Base-by-base conservation (phyloP, 2,113 vertebrate genomes). In the Oceanodroma tethys region DNA sequence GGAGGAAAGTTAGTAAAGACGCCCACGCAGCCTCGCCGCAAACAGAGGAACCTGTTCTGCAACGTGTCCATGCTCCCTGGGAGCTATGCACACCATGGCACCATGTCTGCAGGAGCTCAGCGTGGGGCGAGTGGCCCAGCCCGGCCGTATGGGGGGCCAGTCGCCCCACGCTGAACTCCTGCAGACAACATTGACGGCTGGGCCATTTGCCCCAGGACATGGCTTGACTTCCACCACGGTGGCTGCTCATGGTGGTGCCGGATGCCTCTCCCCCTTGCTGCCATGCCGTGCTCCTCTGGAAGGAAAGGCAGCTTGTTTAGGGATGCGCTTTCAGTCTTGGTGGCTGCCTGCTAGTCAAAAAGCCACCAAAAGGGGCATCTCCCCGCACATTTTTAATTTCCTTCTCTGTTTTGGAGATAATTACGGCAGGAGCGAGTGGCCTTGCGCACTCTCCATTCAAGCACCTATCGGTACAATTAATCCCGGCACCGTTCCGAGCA, bases 381-480 rank as follows among this genome's bases (percentile, higher is more conserved):
- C 65, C 72, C 53, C 0, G 7, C 22, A 34, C 79, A 85, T 93
- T 97, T 97, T 93, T 80, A 94, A 95, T 94, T 95, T 97, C 89
- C 81, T 87, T 48, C 76, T 83, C 2, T 5, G 74, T 94, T 94
- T 70, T 70, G 67, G 71, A 89, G 92, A 95, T 85, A 86, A 96
- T 97, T 90, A 96, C 6, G 36, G 53, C 94, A 86, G 96, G 50
- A 95, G 66, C 4, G 16, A 96, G 92, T 1, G 53, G 94, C 86
- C 95, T 91, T 85, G 73, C 3, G 1, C 15, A 27, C 89, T 93
- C 85, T 58, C 92, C 92, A 96, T 96, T 98, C 98, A 98, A 95
- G 97, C 97, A 98, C 98, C 98, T 98, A 98, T 97, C 48, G 66
- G 91, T 55, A 96, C 95, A 91, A 97, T 98, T 98, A 98, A 98